phyloP scores from a whole-genome alignment of 2,888 invertebrate species.

The Rotaria socialis region DNA sequence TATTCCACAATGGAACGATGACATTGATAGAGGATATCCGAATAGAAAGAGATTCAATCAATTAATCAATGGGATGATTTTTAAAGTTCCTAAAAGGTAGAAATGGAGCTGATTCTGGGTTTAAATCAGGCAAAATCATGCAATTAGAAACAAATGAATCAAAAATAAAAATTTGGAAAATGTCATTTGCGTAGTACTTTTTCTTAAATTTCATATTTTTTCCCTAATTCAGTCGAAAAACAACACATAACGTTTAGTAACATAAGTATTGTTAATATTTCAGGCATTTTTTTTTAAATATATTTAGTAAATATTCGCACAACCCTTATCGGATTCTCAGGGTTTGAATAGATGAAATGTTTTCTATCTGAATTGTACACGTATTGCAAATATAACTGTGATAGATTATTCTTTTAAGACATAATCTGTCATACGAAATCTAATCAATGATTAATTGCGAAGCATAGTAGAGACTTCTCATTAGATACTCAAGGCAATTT shows the following conservation, averaged over 20 bases:
- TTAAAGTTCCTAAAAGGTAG: not conserved
- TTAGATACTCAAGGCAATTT: no score
- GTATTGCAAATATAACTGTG: no score
- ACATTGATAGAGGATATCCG: not conserved
- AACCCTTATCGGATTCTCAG: no score
- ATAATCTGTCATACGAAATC: no score
- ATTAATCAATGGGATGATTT: not conserved
- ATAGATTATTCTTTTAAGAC: no score
- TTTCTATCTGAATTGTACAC: no score
- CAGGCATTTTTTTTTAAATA: not conserved
- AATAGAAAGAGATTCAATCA: not conserved
- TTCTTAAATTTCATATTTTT: not conserved
- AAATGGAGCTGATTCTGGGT: not conserved
- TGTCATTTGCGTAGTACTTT: not conserved
- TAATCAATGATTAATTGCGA: no score
- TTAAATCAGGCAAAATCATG: not conserved
- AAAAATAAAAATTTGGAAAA: not conserved
- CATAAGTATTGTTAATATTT: no score
- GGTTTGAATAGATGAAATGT: no score
- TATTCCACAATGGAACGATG: conserved; percentile 25
- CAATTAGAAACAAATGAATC: not conserved
- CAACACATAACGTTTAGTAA: no score
- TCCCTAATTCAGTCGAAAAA: not conserved
- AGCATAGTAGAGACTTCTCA: no score
- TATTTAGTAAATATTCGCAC: no score